Percentiles rank a stretch among this genome's conserved stretches.
Conservation (phyloP, 2,113 vertebrate genomes). For the Campylomormyrus numenius region DNA sequence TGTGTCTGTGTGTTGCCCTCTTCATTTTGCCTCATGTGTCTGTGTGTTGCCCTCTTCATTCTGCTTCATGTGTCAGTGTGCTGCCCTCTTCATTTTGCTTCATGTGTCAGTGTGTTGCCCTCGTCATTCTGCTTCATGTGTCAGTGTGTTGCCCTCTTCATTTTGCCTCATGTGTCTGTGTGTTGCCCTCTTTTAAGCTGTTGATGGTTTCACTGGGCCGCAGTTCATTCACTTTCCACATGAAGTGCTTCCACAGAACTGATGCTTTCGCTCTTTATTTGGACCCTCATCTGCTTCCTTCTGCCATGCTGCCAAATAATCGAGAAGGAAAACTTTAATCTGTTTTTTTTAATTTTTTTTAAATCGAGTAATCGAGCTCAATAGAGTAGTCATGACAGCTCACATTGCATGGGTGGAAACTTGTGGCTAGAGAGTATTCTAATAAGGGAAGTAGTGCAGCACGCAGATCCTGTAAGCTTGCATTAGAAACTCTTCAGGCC, state of each 20-base stretch:
- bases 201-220: not conserved
- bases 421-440: not conserved
- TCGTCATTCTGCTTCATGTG: not conserved
- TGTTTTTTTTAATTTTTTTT: not conserved
- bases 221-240: not conserved
- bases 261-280: not conserved
- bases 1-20: not conserved
- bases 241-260: not conserved
- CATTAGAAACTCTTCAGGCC: not conserved
- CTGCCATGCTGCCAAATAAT: not conserved
- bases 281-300: not conserved
- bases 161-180: not conserved
- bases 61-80: not conserved
- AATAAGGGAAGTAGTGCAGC: not conserved
- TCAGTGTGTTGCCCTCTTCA: not conserved
- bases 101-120: not conserved
- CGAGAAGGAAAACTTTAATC: no score
- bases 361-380: not conserved
- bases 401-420: not conserved
- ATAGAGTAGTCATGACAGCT: not conserved
- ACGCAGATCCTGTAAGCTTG: not conserved
- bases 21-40: not conserved
- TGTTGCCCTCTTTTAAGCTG: no score
- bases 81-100: not conserved
- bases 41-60: not conserved